Conservation (phyloP, 2,888 invertebrate genomes). For the Scotopteryx bipunctaria region DNA sequence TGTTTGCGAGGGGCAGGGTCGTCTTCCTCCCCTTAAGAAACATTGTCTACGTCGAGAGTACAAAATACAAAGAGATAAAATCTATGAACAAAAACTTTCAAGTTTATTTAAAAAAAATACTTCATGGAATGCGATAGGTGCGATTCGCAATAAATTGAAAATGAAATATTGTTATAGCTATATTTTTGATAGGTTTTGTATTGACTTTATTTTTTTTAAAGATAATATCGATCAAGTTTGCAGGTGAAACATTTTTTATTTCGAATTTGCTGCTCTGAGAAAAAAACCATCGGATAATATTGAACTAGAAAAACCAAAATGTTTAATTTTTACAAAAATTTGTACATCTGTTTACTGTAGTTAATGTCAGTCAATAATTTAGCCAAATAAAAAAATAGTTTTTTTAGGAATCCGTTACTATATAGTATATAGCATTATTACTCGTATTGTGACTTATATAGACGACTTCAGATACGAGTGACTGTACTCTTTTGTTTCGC, state of each 20-base stretch:
- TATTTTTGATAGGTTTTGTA: slow-evolving; percentile 17
- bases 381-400: no score
- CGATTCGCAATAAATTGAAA: slow-evolving; percentile 29
- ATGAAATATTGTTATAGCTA: slow-evolving; percentile 32
- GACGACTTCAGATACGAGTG: no score
- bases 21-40: slow-evolving; percentile 49
- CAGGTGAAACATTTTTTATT: background rate
- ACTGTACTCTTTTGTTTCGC: no score
- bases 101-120: slow-evolving; percentile 32
- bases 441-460: no score
- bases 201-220: slow-evolving; percentile 16
- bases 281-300: no score
- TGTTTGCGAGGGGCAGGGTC: slow-evolving; percentile 68
- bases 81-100: slow-evolving; percentile 41
- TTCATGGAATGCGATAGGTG: slow-evolving; percentile 34
- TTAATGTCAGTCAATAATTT: no score
- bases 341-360: no score
- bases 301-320: no score
- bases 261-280: no score
- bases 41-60: slow-evolving; percentile 40
- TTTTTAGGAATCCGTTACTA: no score
- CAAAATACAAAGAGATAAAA: slow-evolving; percentile 49
- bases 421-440: no score
- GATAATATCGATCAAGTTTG: background rate
- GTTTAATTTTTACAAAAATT: no score